Percentiles rank a stretch among this genome's conserved stretches.
Conservation (phyloP, 1,140 invertebrate species). For the Cydia strobilella region DNA sequence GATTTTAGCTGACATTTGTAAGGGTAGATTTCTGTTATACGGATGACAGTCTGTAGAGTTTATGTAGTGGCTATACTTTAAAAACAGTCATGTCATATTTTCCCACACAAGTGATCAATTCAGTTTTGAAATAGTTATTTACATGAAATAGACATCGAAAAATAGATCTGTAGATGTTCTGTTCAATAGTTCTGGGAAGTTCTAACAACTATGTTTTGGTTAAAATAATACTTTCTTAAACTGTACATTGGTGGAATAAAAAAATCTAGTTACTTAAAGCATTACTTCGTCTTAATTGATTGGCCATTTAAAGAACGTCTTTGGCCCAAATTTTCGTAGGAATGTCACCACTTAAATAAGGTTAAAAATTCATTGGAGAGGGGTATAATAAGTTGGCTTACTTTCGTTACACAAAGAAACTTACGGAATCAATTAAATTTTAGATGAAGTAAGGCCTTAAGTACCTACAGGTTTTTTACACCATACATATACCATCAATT, state of each 20-base stretch:
- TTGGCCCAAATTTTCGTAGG: no score
- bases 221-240: slow-evolving; percentile 23
- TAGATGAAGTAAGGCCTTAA: no score
- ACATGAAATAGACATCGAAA: slow-evolving; percentile 21
- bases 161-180: slow-evolving; percentile 15
- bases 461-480: no score
- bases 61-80: neutral
- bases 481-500: no score
- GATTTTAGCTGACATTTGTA: no score
- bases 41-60: neutral
- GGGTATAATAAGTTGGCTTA: no score
- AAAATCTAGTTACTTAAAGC: neutral
- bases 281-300: neutral
- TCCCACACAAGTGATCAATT: neutral
- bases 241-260: neutral
- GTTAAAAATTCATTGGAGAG: no score
- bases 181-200: neutral
- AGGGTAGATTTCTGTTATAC: no score
- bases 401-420: no score
- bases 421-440: no score
- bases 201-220: neutral
- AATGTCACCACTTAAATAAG: no score
- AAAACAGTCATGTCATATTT: neutral
- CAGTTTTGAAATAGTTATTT: neutral
- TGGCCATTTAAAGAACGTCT: no score